phyloP scores from a whole-genome alignment of 2,797 vertebrate genomes.

The Phrynocephalus vlangalii region DNA sequence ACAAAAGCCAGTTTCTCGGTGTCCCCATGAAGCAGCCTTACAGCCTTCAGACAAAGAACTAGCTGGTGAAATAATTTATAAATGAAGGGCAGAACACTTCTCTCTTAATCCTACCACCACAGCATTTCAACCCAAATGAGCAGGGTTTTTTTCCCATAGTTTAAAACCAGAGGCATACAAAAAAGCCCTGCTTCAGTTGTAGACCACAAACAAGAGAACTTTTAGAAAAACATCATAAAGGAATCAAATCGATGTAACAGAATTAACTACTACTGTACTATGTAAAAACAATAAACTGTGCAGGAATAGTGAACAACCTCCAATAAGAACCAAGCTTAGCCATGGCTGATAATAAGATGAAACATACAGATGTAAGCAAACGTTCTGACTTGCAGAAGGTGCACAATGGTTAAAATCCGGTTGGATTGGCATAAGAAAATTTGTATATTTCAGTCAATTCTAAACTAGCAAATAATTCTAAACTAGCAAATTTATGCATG shows the following conservation, averaged over 20 bases:
- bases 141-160: background rate
- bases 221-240: slow-evolving; percentile 19
- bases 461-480: too few species aligned
- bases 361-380: background rate
- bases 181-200: background rate
- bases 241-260: background rate
- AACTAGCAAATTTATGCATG: too few species aligned
- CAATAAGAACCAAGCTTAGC: background rate
- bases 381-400: background rate
- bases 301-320: background rate
- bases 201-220: background rate
- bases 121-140: background rate
- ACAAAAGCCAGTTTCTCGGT: slow-evolving; percentile 26
- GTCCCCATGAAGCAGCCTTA: fast-evolving
- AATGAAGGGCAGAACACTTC: background rate
- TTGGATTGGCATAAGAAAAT: too few species aligned
- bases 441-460: too few species aligned
- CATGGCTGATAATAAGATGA: background rate
- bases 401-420: background rate
- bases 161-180: slow-evolving; percentile 7
- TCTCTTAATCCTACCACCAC: background rate
- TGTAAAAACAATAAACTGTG: background rate
- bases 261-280: background rate
- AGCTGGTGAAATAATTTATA: background rate
- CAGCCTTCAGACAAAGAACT: slow-evolving; percentile 2